A percentile compares a stretch with the other conserved stretches of the same genome.
These are phyloP conservation scores for Mirza zaza DNA, from an alignment of 2,113 vertebrate genomes.

Conservation along the genomic window DNA sequence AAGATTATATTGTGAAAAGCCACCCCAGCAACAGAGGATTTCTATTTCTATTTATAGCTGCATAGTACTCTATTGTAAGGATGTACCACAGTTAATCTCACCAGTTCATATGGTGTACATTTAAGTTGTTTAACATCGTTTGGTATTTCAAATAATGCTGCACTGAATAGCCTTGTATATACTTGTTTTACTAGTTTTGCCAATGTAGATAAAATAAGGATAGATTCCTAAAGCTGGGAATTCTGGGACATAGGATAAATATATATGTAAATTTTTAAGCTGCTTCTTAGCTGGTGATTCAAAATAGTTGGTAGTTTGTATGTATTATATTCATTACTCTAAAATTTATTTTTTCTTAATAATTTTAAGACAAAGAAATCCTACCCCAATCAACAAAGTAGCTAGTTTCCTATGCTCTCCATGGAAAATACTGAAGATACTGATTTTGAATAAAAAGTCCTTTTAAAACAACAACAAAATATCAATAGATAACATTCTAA, in stretches of 20 bases:
- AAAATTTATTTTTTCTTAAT: slow-evolving; percentile 10
- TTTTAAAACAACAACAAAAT: neutral
- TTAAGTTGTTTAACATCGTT: neutral
- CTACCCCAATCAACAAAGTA: neutral
- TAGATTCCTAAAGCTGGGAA: neutral
- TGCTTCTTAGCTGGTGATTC: neutral
- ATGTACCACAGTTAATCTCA: neutral
- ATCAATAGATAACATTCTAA: neutral
- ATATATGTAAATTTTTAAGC: neutral
- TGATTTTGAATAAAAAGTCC: neutral
- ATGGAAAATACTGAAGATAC: neutral
- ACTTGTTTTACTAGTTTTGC: neutral
- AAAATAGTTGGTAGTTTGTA: neutral
- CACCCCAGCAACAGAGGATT: too few species aligned
- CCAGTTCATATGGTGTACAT: neutral
- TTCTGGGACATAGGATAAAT: neutral
- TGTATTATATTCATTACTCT: neutral
- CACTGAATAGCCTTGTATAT: neutral
- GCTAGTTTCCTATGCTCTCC: neutral
- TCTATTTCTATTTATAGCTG: neutral
- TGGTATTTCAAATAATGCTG: neutral
- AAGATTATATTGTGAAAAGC: neutral
- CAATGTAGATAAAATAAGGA: rapidly evolving
- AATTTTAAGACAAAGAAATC: neutral
- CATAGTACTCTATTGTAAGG: neutral